These are phyloP conservation scores for Julus scandinavius DNA, from an alignment of 2,888 invertebrate species.

Conservation along the genomic window DNA sequence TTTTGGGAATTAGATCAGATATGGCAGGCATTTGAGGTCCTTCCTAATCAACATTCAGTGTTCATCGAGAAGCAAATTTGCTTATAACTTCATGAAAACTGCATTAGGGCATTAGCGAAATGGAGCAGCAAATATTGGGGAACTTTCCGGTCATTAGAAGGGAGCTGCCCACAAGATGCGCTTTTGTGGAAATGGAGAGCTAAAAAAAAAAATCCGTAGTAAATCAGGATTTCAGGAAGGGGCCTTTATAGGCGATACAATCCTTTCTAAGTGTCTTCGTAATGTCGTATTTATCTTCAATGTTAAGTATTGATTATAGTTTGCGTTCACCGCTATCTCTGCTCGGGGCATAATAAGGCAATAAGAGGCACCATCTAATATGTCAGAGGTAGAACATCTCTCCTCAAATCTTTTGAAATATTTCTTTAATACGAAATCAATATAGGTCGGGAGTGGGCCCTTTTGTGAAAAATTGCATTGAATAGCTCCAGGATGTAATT, in stretches of 20 bases:
- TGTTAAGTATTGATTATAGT: slow-evolving; percentile 8
- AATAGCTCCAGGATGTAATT: slow-evolving; percentile 8
- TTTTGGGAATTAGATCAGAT: not conserved
- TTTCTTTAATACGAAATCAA: slow-evolving; percentile 18
- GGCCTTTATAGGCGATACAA: not conserved
- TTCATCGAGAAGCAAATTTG: not conserved
- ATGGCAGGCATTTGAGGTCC: not conserved
- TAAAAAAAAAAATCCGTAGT: not conserved
- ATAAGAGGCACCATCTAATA: slow-evolving; percentile 5
- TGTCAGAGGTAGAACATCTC: not conserved
- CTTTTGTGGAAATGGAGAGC: not conserved
- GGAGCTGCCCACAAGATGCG: not conserved
- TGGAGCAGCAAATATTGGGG: not conserved
- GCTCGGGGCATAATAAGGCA: slow-evolving; percentile 1
- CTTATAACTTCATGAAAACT: not conserved
- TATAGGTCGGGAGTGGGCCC: not conserved
- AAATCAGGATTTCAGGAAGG: slow-evolving; percentile 11
- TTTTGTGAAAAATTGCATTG: not conserved
- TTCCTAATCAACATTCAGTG: not conserved
- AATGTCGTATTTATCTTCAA: slow-evolving; percentile 18
- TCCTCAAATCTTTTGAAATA: slow-evolving; percentile 2
- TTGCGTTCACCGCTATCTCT: not conserved
- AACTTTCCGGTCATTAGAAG: not conserved
- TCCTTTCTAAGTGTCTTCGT: not conserved
- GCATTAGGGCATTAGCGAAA: not conserved